Percentiles rank a stretch among this genome's conserved stretches.
These are phyloP conservation scores for Eumacrocentrus americanus DNA, from an alignment of 2,888 invertebrate species.

Conservation along the genomic window DNA sequence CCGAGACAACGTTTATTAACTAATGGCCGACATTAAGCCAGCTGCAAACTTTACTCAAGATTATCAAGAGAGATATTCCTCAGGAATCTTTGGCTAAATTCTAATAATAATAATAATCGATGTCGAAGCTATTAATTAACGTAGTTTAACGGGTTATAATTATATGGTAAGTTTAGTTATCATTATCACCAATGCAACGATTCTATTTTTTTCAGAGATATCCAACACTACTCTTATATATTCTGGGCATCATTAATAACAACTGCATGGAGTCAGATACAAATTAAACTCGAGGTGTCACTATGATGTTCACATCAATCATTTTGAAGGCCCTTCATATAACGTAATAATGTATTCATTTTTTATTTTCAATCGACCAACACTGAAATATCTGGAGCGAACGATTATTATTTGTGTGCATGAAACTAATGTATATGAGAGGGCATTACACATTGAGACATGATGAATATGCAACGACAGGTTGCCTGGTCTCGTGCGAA, in stretches of 20 bases:
- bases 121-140: no score
- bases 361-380: neutral
- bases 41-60: neutral
- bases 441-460: neutral
- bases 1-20: constrained; percentile 45
- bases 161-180: no score
- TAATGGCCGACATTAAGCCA: constrained; percentile 36
- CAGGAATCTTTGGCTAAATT: no score
- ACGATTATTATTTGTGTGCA: neutral
- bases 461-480: constrained; percentile 25
- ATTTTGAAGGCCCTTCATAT: neutral
- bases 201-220: neutral
- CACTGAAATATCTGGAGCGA: constrained; percentile 5
- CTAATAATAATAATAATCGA: no score
- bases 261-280: neutral
- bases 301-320: constrained; percentile 19
- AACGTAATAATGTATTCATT: neutral
- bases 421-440: neutral
- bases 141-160: no score
- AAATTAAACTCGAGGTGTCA: constrained; percentile 17
- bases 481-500: constrained; percentile 7
- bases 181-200: neutral
- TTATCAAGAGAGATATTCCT: neutral
- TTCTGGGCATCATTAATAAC: constrained; percentile 9
- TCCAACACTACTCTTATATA: neutral